These are phyloP conservation scores for Noctuana brunneofusca DNA, from an alignment of 2,888 invertebrate species.

Conservation along the genomic window DNA sequence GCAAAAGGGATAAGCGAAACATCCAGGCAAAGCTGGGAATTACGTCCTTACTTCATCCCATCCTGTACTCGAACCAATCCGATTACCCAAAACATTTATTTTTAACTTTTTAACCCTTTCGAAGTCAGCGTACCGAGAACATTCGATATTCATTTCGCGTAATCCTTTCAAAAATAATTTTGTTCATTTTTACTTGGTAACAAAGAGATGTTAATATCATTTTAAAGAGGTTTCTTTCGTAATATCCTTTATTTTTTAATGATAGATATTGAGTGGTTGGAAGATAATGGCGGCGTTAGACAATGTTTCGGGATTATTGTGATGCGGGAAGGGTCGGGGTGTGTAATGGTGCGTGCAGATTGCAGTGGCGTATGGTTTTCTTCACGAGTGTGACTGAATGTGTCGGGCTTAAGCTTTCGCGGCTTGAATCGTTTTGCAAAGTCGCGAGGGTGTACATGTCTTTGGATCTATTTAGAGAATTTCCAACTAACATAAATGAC, in stretches of 20 bases:
- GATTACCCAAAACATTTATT: slow-evolving; percentile 61
- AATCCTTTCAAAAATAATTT: slow-evolving; percentile 46
- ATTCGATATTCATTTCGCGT: slow-evolving; percentile 46
- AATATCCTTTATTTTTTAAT: slow-evolving; percentile 35
- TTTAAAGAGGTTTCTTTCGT: slow-evolving; percentile 30
- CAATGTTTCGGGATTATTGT: slow-evolving; percentile 8
- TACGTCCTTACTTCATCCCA: slow-evolving; percentile 13
- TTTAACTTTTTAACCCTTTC: slow-evolving; percentile 53
- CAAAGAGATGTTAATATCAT: slow-evolving; percentile 26
- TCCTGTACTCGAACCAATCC: slow-evolving; percentile 46
- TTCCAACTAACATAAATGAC: not conserved
- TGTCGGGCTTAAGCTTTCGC: slow-evolving; percentile 33
- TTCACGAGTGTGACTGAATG: slow-evolving; percentile 43
- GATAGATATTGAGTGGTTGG: slow-evolving; percentile 35
- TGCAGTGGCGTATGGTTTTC: slow-evolving; percentile 55
- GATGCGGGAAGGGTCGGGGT: slow-evolving; percentile 40
- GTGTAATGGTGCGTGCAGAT: slow-evolving; percentile 54
- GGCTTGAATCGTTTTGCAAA: slow-evolving; percentile 23
- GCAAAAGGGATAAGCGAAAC: slow-evolving; percentile 18
- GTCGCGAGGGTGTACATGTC: slow-evolving; percentile 7
- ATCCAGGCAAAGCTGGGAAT: slow-evolving; percentile 6
- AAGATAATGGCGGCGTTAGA: slow-evolving; percentile 35
- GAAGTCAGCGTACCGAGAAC: slow-evolving; percentile 58
- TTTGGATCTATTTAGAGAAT: not conserved
- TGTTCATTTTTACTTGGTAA: slow-evolving; percentile 31